Percentiles rank a stretch among this genome's conserved stretches.
Evolutionary conservation across 2,797 vertebrate species (phyloP).

Genomic region (Gymnothorax javanicus): DNA sequence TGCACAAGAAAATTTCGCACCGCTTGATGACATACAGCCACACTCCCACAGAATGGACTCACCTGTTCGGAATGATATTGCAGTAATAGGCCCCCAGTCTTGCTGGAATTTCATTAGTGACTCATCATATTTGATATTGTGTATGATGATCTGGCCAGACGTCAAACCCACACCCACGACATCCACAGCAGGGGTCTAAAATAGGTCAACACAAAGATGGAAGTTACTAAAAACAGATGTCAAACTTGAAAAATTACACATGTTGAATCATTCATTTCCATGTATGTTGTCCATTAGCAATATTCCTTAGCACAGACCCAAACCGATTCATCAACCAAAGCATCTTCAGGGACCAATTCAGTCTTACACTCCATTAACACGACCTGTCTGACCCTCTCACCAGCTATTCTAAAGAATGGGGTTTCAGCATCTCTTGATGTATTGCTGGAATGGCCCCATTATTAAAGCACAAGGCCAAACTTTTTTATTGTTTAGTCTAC

Average conservation of each 20-base stretch:
- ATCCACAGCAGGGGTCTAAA: slow-evolving; percentile 89
- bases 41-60: slow-evolving; percentile 24
- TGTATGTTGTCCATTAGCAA: too few relatives aligned
- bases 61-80: slow-evolving; percentile 93
- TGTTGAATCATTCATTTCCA: too few relatives aligned
- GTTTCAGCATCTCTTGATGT: background rate
- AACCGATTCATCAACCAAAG: too few relatives aligned
- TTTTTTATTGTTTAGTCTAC: too few relatives aligned
- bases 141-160: slow-evolving; percentile 86
- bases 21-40: background rate
- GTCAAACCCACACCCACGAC: slow-evolving; percentile 85
- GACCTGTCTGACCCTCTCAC: background rate
- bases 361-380: background rate
- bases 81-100: slow-evolving; percentile 93
- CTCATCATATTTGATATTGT: slow-evolving; percentile 92
- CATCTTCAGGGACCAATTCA: background rate
- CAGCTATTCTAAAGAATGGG: background rate
- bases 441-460: background rate
- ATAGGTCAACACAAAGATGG: background rate
- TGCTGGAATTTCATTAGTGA: slow-evolving; percentile 92
- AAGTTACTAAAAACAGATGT: slow-evolving; percentile 16
- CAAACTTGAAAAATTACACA: background rate
- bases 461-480: background rate
- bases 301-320: too few relatives aligned
- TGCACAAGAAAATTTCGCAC: background rate